Base-by-base conservation (phyloP, 2,113 vertebrate genomes). In the Columbina picui region DNA sequence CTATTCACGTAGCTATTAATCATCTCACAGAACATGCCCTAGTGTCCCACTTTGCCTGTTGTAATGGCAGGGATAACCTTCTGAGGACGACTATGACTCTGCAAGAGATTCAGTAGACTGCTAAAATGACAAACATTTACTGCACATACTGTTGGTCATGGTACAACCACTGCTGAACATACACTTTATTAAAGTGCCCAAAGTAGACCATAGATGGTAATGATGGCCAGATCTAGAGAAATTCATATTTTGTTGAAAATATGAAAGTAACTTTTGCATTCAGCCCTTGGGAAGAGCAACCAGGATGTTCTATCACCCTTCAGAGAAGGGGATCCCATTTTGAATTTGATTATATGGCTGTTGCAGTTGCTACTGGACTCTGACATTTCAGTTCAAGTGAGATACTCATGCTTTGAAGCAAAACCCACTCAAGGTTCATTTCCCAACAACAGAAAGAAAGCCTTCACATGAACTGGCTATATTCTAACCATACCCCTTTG, bases 1-100 rank as follows among this genome's bases (percentile, higher is more conserved):
- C 45, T 60, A 13, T 27, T 71, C 84, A 60, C 53, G 17, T n/a
- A 30, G 21, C 88, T 88, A 93, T 95, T 83, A 68, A 92, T 96
- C 84, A 83, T 29, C 32, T 27, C 63, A 52, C 47, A 84, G 32
- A 82, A 64, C 25, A 7, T 47, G 50, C 43, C 77, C 59, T 21
- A 20, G 30, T 22, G 10, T 90, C 88, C 79, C 1, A 1, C 60
- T 91, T 29, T 29, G 45, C 57, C 69, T 56, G 30, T 4, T 82
- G 38, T 49, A 95, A 71, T 23, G 27, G 49, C 81, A 89, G 60
- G 68, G 18, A 90, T 93, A 93, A 96, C 94, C 84, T 95, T 84
- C 74, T 32, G 29, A 53, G 73, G n/a, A 73, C 60, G 38, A 25
- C 77, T 77, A 6, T 49, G n/a, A 30, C 23, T 75, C 65, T 89